A percentile compares a stretch with the other conserved stretches of the same genome.
These are phyloP conservation scores for Imbricaverruca yamaguchii DNA, from an alignment of 2,888 invertebrate genomes.

Conservation along the genomic window DNA sequence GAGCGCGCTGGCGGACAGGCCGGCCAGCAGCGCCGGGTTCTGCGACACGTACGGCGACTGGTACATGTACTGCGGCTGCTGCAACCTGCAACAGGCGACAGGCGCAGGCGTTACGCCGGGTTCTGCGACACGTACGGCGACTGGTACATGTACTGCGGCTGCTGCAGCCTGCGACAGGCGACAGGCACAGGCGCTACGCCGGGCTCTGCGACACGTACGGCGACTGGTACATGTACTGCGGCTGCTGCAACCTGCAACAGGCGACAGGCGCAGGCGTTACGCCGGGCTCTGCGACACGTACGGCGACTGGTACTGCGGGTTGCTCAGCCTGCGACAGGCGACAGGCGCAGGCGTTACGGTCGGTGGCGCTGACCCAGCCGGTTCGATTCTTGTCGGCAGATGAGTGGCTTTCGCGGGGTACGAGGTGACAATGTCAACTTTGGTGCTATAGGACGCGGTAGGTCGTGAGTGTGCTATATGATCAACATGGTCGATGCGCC, in stretches of 20 bases:
- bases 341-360: background rate
- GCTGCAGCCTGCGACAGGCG: background rate
- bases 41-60: constrained; percentile 5
- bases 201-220: background rate
- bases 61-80: constrained; percentile 19
- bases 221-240: constrained; percentile 21
- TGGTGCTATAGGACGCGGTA: too few relatives aligned
- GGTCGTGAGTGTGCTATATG: too few relatives aligned
- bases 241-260: background rate
- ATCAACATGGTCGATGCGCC: too few relatives aligned
- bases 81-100: background rate
- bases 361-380: too few relatives aligned
- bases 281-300: background rate
- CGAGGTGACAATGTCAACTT: too few relatives aligned
- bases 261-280: background rate
- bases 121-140: background rate
- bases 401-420: too few relatives aligned
- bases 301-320: constrained; percentile 18
- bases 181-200: background rate
- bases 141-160: constrained; percentile 20
- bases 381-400: too few relatives aligned
- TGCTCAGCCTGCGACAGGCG: background rate
- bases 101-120: background rate
- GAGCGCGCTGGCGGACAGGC: constrained; percentile 4
- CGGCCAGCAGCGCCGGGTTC: constrained; percentile 4